Conservation (phyloP, 1,140 invertebrate genomes). For the Trichomalopsis sarcophagae region DNA sequence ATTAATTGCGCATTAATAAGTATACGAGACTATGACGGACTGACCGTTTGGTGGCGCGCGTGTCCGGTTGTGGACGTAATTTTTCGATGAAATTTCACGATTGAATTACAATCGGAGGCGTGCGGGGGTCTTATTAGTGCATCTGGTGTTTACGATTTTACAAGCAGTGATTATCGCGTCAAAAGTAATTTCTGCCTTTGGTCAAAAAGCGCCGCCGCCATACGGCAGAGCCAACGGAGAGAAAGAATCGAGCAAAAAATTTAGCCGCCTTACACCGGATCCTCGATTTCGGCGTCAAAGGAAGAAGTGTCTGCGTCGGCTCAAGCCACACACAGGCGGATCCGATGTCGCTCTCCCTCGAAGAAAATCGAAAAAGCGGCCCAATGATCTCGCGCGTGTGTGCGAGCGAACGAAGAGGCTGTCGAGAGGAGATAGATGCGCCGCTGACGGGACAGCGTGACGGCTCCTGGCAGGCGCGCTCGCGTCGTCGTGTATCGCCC, state of each 20-base stretch:
- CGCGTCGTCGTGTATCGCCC: not conserved
- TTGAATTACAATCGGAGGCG: conserved; percentile 17
- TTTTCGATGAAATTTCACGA: not conserved
- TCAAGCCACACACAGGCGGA: not conserved
- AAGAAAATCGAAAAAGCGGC: conserved; percentile 15
- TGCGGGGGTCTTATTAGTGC: too few relatives aligned
- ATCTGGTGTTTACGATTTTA: not conserved
- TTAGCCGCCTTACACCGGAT: not conserved
- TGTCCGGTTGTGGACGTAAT: not conserved
- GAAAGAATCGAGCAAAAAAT: not conserved
- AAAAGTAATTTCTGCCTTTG: too few relatives aligned
- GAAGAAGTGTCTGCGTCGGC: not conserved
- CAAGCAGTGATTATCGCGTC: too few relatives aligned
- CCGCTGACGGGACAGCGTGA: conserved; percentile 72
- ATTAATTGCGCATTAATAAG: not conserved
- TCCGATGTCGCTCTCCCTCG: conserved; percentile 1
- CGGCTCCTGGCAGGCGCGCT: conserved; percentile 73
- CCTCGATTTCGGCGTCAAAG: conserved; percentile 32
- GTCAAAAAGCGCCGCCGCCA: not conserved
- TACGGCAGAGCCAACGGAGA: not conserved
- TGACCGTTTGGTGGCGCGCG: not conserved
- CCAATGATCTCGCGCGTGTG: not conserved
- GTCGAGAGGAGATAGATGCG: conserved; percentile 77
- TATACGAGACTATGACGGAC: not conserved
- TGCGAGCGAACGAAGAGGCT: conserved; percentile 4